Percentiles rank a stretch among this genome's conserved stretches.
These are phyloP conservation scores for Telmatochromis brichardi DNA, from an alignment of 2,113 vertebrate species.

Conservation along the genomic window DNA sequence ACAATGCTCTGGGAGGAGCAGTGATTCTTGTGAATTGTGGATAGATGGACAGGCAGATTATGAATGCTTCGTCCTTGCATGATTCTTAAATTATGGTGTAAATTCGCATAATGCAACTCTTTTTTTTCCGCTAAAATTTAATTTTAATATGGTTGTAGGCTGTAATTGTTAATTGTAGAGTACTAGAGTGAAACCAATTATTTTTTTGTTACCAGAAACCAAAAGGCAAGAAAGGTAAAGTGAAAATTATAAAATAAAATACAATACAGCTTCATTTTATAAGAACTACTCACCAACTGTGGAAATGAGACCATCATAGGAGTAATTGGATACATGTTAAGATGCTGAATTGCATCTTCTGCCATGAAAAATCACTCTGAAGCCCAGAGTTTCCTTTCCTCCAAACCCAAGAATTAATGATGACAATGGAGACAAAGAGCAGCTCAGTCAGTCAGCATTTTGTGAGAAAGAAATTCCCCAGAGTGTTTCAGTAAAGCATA, in stretches of 20 bases:
- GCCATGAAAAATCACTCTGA: not conserved
- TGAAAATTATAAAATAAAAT: not conserved
- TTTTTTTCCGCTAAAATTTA: rapidly evolving
- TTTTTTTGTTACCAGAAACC: not conserved
- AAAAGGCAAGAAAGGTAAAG: not conserved
- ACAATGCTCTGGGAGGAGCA: not conserved
- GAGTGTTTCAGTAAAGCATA: not conserved
- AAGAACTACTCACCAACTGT: not conserved
- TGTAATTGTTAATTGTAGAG: not conserved
- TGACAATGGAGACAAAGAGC: not conserved
- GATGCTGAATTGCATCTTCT: not conserved
- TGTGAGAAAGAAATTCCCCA: not conserved
- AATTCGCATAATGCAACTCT: not conserved
- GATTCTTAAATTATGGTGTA: not conserved
- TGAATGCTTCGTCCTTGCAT: not conserved
- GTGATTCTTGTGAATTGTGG: not conserved
- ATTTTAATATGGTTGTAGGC: not conserved
- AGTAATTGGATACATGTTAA: not conserved
- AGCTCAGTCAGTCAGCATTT: not conserved
- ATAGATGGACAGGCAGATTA: not conserved
- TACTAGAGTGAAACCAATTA: not conserved
- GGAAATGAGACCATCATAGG: not conserved
- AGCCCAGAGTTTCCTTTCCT: not conserved
- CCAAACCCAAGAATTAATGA: not conserved
- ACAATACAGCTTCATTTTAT: not conserved